A percentile compares a stretch with the other conserved stretches of the same genome.
phyloP scores from a whole-genome alignment of 2,888 invertebrate genomes.

The Cephalotes varians region DNA sequence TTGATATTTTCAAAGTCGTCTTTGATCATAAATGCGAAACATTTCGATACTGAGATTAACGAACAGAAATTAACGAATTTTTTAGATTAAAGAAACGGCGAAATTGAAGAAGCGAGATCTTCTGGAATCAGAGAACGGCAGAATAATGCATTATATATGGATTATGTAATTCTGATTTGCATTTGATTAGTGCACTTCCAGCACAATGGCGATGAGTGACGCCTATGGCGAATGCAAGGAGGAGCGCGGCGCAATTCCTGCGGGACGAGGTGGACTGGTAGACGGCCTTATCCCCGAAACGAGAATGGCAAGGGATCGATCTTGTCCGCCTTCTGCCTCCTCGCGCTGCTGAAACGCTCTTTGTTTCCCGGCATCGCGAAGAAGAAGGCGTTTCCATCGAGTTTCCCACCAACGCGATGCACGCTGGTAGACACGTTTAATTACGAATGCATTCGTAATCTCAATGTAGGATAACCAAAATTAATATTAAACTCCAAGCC shows the following conservation, averaged over 20 bases:
- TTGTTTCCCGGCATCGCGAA: slow-evolving; percentile 42
- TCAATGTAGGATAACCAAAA: not conserved
- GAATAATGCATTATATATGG: slow-evolving; percentile 26
- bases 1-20: not conserved
- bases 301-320: slow-evolving; percentile 71
- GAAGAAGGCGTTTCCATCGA: slow-evolving; percentile 46
- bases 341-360: slow-evolving; percentile 50
- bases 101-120: not conserved
- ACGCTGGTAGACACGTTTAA: slow-evolving; percentile 22
- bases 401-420: slow-evolving; percentile 22
- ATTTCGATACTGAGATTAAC: not conserved
- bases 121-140: not conserved
- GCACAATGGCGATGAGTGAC: slow-evolving; percentile 52
- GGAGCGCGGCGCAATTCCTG: slow-evolving; percentile 63
- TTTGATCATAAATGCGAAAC: not conserved
- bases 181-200: slow-evolving; percentile 51
- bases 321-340: slow-evolving; percentile 66
- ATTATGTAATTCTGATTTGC: slow-evolving; percentile 50
- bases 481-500: not conserved
- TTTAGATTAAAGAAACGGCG: not conserved
- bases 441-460: slow-evolving; percentile 15
- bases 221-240: slow-evolving; percentile 59
- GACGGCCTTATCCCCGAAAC: slow-evolving; percentile 70
- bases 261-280: slow-evolving; percentile 58
- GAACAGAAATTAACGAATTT: not conserved